phyloP scores from a whole-genome alignment of 1,140 invertebrate genomes.

The Dufourea novaeangliae region DNA sequence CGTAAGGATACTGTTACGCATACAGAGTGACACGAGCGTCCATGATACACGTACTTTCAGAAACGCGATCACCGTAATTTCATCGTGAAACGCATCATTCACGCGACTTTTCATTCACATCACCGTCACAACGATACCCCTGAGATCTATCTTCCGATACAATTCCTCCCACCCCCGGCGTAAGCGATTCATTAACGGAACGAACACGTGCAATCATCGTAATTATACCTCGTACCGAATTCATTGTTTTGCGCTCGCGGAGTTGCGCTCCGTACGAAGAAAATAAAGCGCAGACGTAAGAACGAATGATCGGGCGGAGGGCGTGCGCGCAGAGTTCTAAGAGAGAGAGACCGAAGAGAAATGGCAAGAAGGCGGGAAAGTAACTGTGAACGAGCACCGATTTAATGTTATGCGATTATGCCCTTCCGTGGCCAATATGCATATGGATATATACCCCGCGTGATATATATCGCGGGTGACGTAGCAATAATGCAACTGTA shows the following conservation, averaged over 20 bases:
- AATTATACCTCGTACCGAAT: conserved; percentile 12
- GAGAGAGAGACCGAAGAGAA: conserved; percentile 44
- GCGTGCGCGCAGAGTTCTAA: conserved; percentile 4
- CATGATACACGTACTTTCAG: background rate
- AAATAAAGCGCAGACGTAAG: conserved; percentile 21
- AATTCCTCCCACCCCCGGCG: background rate
- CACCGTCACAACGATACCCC: background rate
- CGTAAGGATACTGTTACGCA: background rate
- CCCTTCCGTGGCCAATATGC: conserved; percentile 65
- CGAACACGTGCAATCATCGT: conserved; percentile 8
- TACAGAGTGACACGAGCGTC: background rate
- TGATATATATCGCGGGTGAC: conserved; percentile 77
- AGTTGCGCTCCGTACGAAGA: too few species aligned
- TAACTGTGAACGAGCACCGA: conserved; percentile 49
- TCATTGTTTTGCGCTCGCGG: background rate
- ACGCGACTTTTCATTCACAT: background rate
- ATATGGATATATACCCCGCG: conserved; percentile 71
- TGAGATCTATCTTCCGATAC: conserved; percentile 10
- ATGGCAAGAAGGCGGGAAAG: conserved; percentile 52
- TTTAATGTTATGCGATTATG: conserved; percentile 60
- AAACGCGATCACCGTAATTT: background rate
- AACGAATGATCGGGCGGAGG: conserved; percentile 33
- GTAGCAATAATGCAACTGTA: conserved; percentile 77
- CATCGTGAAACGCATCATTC: background rate
- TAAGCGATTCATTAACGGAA: conserved; percentile 13